Evolutionary conservation across 2,888 invertebrate species (phyloP).

Genomic region (Meghimatium bilineatum): DNA sequence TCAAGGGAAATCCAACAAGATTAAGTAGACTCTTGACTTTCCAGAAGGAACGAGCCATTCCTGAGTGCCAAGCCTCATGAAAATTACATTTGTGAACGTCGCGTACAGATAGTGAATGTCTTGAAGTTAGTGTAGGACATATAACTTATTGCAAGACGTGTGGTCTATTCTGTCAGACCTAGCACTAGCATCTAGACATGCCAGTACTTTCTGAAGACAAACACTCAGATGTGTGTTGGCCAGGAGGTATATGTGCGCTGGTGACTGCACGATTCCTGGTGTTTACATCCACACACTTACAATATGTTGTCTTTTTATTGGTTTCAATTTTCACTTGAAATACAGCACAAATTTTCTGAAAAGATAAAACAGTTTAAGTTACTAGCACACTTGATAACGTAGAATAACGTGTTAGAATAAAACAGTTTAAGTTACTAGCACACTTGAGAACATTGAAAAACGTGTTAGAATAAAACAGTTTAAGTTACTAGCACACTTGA

Average conservation of each 20-base stretch:
- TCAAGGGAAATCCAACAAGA: slow-evolving; percentile 13
- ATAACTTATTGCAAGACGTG: not conserved
- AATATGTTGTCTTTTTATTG: not conserved
- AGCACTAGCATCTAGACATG: not conserved
- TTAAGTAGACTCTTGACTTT: slow-evolving; percentile 25
- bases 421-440: not conserved
- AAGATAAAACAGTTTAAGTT: not conserved
- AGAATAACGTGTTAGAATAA: not conserved
- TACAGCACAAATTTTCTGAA: not conserved
- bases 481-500: no score
- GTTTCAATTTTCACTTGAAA: not conserved
- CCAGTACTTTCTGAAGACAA: not conserved
- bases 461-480: not conserved
- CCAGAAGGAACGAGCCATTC: not conserved
- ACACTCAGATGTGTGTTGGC: not conserved
- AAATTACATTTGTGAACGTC: slow-evolving; percentile 3
- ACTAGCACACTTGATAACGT: no score
- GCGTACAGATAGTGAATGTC: not conserved
- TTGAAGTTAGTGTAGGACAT: not conserved
- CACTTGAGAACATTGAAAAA: no score
- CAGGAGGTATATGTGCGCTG: not conserved
- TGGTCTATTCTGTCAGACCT: not conserved
- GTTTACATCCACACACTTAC: no score
- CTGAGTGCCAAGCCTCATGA: not conserved
- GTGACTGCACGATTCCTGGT: not conserved